Percentiles rank a stretch among this genome's conserved stretches.
These are phyloP conservation scores for Panthera uncia DNA, from an alignment of 2,113 vertebrate genomes.

Conservation along the genomic window DNA sequence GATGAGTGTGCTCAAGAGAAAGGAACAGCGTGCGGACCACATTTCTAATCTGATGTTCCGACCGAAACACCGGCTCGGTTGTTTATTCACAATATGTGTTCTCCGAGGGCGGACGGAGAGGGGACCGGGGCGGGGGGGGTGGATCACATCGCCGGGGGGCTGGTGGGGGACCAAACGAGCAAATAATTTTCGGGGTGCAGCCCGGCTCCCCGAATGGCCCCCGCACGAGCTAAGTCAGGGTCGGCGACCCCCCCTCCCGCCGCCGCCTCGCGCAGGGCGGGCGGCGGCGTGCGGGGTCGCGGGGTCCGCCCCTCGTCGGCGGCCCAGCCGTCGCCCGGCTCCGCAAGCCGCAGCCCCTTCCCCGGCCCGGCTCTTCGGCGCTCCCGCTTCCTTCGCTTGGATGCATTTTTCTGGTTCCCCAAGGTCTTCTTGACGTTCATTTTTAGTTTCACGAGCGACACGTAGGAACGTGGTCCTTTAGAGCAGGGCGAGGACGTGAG, in stretches of 20 bases:
- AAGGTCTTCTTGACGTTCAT: not conserved
- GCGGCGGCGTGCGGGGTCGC: not conserved
- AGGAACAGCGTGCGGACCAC: not conserved
- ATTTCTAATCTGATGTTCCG: not conserved
- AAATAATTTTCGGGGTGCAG: not conserved
- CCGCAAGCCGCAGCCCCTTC: not conserved
- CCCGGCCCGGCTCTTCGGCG: not conserved
- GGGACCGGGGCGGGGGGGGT: not conserved
- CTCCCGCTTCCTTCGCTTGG: too few relatives aligned
- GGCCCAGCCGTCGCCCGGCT: not conserved
- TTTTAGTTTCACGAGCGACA: not conserved
- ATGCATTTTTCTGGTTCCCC: not conserved
- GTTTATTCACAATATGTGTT: not conserved
- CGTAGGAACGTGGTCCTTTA: not conserved
- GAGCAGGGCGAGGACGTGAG: not conserved
- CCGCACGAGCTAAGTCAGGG: not conserved
- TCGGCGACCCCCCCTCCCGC: not conserved
- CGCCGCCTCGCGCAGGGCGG: not conserved
- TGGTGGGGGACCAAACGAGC: not conserved
- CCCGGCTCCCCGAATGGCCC: not conserved
- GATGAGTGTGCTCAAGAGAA: not conserved
- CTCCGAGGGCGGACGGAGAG: not conserved
- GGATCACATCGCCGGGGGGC: not conserved
- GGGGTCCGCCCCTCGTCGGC: not conserved
- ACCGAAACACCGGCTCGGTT: not conserved